Percentiles rank a stretch among this genome's conserved stretches.
These are phyloP conservation scores for Eulithis prunata DNA, from an alignment of 2,888 invertebrate genomes.

Conservation along the genomic window DNA sequence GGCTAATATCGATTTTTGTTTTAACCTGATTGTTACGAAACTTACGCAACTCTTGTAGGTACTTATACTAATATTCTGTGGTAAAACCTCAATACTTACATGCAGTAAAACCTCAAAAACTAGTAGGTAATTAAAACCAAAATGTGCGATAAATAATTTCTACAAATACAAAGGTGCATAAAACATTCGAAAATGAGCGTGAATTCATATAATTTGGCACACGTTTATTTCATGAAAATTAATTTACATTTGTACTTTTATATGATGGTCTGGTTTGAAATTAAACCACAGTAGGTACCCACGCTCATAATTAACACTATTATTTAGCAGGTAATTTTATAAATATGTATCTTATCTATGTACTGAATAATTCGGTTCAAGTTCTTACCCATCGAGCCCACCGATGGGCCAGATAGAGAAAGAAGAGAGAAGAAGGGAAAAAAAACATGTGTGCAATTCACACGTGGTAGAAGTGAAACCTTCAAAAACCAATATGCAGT, in stretches of 20 bases:
- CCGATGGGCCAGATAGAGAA: too few relatives aligned
- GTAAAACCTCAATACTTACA: not conserved
- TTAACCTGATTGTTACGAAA: too few relatives aligned
- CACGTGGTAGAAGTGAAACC: too few relatives aligned
- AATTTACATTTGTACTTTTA: slow-evolving; percentile 24
- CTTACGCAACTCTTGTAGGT: too few relatives aligned
- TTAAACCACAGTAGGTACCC: slow-evolving; percentile 7
- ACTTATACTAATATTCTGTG: too few relatives aligned
- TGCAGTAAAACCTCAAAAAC: not conserved
- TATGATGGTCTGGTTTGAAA: slow-evolving; percentile 14
- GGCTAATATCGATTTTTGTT: too few relatives aligned
- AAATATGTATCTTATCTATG: too few relatives aligned
- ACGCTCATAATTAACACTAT: not conserved
- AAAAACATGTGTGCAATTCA: too few relatives aligned
- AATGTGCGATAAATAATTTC: slow-evolving; percentile 4
- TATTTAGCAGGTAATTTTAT: not conserved
- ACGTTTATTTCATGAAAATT: slow-evolving; percentile 22
- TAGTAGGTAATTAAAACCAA: not conserved
- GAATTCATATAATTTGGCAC: slow-evolving; percentile 18
- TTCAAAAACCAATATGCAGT: too few relatives aligned
- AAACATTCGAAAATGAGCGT: slow-evolving; percentile 9
- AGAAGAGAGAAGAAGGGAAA: too few relatives aligned
- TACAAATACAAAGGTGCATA: slow-evolving; percentile 14
- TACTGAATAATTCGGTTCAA: too few relatives aligned
- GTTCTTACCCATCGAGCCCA: too few relatives aligned